Conservation (phyloP, 2,888 invertebrate genomes). For the Chrysotoxum bicinctum region DNA sequence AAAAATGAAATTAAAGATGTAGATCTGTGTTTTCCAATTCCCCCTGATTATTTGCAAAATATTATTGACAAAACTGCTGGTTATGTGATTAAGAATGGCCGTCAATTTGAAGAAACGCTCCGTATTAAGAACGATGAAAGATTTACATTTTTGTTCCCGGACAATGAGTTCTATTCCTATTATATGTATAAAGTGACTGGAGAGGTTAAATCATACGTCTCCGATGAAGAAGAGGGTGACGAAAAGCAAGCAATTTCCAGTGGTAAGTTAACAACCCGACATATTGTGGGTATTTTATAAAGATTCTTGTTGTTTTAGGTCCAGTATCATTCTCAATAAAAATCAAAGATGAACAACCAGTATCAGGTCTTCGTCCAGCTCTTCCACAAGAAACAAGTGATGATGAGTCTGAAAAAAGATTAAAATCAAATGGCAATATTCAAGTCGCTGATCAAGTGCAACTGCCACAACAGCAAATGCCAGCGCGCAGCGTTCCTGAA, state of each 20-base stretch:
- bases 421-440: constrained; percentile 41
- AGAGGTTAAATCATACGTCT: constrained; percentile 73
- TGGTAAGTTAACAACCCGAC: constrained; percentile 21
- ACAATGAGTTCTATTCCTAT: constrained; percentile 90
- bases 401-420: constrained; percentile 83
- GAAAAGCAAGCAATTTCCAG: constrained; percentile 78
- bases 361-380: constrained; percentile 87
- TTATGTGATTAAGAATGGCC: constrained; percentile 97
- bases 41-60: constrained; percentile 91
- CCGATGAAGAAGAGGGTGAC: constrained; percentile 78
- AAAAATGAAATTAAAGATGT: constrained; percentile 64
- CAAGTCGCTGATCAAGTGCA: constrained; percentile 40
- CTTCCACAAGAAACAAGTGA: constrained; percentile 89
- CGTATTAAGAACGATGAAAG: constrained; percentile 91
- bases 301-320: constrained; percentile 79
- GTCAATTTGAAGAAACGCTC: constrained; percentile 94
- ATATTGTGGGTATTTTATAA: neutral
- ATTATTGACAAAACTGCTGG: constrained; percentile 98
- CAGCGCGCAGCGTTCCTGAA: constrained; percentile 76
- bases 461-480: constrained; percentile 38
- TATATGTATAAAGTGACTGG: constrained; percentile 86
- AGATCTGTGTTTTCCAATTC: constrained; percentile 83
- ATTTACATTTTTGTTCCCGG: constrained; percentile 92
- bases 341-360: constrained; percentile 86
- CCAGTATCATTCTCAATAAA: constrained; percentile 94